A percentile compares a stretch with the other conserved stretches of the same genome.
Conservation (phyloP, 2,113 vertebrate species). For the Phylloscopus whistleri region DNA sequence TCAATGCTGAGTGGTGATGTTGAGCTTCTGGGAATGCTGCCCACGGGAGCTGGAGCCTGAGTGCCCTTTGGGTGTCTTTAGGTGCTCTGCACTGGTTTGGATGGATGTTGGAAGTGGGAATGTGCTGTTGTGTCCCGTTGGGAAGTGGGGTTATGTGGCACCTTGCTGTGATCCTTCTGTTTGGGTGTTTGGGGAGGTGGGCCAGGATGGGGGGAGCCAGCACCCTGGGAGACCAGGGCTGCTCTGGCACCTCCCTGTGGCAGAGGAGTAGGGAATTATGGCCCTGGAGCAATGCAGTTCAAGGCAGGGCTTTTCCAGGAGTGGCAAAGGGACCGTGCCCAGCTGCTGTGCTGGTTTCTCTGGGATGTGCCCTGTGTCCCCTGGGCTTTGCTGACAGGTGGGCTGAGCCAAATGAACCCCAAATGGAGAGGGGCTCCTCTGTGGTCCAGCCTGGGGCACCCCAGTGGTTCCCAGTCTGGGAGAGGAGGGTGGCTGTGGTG, state of each 20-base stretch:
- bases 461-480: fast-evolving
- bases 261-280: neutral
- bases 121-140: fast-evolving
- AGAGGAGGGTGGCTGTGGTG: neutral
- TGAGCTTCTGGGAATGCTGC: neutral
- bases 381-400: fast-evolving
- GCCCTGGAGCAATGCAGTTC: neutral
- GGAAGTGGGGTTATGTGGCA: neutral
- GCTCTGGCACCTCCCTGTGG: neutral
- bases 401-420: neutral
- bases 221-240: neutral
- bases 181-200: neutral
- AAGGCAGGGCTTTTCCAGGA: neutral
- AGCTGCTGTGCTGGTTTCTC: neutral
- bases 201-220: neutral
- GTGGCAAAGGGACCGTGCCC: neutral
- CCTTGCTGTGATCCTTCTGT: neutral
- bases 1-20: neutral
- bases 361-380: neutral
- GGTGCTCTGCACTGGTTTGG: neutral
- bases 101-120: fast-evolving
- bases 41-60: neutral
- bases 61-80: neutral
- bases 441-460: neutral
- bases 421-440: neutral